Evolutionary conservation across 2,888 invertebrate species (phyloP).

Genomic region (Aphrophora alni): DNA sequence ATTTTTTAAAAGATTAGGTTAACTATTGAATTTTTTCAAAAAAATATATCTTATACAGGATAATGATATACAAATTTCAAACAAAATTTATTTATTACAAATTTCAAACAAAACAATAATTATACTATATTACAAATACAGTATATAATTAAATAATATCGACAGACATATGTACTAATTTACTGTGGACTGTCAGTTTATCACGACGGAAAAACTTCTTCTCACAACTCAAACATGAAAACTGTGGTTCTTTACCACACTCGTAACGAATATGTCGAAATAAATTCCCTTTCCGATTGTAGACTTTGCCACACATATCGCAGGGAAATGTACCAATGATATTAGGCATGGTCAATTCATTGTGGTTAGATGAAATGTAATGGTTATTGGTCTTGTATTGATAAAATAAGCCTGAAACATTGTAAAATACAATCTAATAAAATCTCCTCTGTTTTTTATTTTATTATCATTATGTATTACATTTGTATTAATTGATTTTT

Average conservation of each 20-base stretch:
- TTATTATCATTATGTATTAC: no score
- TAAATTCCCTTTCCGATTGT: conserved; percentile 44
- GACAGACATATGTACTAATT: background rate
- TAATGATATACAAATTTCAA: background rate
- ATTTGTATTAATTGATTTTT: no score
- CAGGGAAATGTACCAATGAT: conserved; percentile 40
- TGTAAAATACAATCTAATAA: background rate
- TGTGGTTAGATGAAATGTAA: background rate
- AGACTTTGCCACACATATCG: conserved; percentile 45
- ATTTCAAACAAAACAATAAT: background rate
- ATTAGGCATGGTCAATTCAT: background rate
- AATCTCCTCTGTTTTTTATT: background rate
- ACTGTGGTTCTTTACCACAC: conserved; percentile 59
- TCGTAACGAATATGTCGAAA: conserved; percentile 54
- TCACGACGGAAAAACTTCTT: conserved; percentile 47
- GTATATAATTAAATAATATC: background rate
- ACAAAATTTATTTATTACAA: background rate
- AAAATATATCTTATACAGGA: no score
- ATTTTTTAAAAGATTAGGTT: no score
- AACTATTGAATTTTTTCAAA: no score
- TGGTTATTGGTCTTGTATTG: background rate
- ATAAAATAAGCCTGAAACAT: background rate
- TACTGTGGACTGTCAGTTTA: conserved; percentile 20
- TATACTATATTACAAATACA: background rate
- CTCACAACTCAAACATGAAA: conserved; percentile 58